Evolutionary conservation across 1,140 invertebrate species (phyloP).

Genomic region (Drosophila grimshawi): DNA sequence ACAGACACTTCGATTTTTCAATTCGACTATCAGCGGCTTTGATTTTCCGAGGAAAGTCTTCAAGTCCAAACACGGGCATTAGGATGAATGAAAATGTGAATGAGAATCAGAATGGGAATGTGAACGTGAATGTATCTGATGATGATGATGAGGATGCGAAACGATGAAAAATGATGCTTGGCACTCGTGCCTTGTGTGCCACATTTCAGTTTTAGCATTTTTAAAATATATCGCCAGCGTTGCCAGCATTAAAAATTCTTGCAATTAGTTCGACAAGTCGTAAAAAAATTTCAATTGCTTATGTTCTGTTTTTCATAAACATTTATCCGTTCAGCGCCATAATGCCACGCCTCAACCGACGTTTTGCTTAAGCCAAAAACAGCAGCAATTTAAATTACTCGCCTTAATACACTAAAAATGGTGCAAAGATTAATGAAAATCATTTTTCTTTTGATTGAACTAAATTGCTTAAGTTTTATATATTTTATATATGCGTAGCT

Average conservation of each 20-base stretch:
- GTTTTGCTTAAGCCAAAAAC: slow-evolving; percentile 27
- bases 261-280: slow-evolving; percentile 73
- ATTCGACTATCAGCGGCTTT: slow-evolving; percentile 56
- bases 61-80: slow-evolving; percentile 15
- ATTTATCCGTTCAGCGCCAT: slow-evolving; percentile 52
- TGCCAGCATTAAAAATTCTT: slow-evolving; percentile 31
- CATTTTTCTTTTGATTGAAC: too few species aligned
- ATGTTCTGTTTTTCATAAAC: slow-evolving; percentile 49
- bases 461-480: too few species aligned
- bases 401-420: not conserved
- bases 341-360: slow-evolving; percentile 38
- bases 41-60: slow-evolving; percentile 56
- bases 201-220: slow-evolving; percentile 21
- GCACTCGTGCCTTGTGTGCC: slow-evolving; percentile 10
- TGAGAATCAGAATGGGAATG: slow-evolving; percentile 22
- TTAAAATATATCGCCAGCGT: slow-evolving; percentile 35
- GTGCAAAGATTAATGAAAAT: not conserved
- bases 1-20: slow-evolving; percentile 59
- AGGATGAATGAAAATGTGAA: slow-evolving; percentile 30
- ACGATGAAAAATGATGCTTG: slow-evolving; percentile 27
- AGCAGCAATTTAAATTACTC: slow-evolving; percentile 24
- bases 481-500: too few species aligned
- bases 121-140: slow-evolving; percentile 15
- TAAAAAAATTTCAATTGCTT: slow-evolving; percentile 54
- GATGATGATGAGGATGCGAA: slow-evolving; percentile 37